These are phyloP conservation scores for Diabrotica undecimpunctata DNA, from an alignment of 1,140 invertebrate species.

Conservation along the genomic window DNA sequence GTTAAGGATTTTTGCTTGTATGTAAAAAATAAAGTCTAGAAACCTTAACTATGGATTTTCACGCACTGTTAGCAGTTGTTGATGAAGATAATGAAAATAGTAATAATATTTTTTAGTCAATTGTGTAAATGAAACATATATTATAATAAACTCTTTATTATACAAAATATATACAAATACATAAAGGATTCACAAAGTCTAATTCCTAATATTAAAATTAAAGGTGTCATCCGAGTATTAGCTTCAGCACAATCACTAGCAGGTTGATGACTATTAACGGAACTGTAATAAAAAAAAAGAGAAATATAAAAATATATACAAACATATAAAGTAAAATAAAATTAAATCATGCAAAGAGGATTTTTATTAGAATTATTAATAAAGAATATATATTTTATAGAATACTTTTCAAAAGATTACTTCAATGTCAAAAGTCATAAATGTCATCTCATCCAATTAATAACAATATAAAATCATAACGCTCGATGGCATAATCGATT, in stretches of 20 bases:
- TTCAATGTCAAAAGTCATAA: no score
- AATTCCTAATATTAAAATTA: neutral
- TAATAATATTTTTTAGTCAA: no score
- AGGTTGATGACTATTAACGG: slow-evolving; percentile 83
- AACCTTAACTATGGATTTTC: no score
- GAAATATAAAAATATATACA: slow-evolving; percentile 18
- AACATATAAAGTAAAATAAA: neutral
- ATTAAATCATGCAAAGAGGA: no score
- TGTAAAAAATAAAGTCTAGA: no score
- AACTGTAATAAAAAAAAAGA: slow-evolving; percentile 69
- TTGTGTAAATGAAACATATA: neutral
- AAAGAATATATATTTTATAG: neutral
- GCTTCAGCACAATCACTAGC: slow-evolving; percentile 73
- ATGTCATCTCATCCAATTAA: no score
- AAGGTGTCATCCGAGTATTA: slow-evolving; percentile 61
- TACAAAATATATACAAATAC: slow-evolving; percentile 16
- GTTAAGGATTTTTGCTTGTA: no score
- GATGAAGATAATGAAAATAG: no score
- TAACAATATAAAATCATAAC: no score
- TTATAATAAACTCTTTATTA: neutral
- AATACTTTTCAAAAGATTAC: no score
- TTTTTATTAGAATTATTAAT: neutral
- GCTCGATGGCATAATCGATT: no score
- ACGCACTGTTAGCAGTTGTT: no score
- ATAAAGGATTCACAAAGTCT: neutral